Conservation (phyloP, 2,113 vertebrate species). For the Colius striatus region DNA sequence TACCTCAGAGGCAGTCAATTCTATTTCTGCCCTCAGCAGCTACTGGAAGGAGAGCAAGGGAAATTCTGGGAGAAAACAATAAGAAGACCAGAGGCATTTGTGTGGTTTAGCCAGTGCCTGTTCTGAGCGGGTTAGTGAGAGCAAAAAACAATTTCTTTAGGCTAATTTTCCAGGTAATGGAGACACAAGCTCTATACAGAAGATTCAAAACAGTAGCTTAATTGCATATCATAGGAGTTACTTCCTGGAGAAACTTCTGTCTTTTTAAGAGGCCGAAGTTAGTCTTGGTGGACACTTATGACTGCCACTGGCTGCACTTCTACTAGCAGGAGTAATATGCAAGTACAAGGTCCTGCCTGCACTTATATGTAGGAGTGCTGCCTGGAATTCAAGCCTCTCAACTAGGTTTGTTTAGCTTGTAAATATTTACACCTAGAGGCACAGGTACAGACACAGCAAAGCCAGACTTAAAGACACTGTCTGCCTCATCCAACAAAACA, state of each 20-base stretch:
- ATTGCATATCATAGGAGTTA: neutral
- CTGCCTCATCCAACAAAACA: accelerated
- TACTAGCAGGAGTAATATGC: too few relatives aligned
- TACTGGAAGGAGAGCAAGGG: neutral
- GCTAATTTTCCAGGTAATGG: neutral
- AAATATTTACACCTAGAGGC: neutral
- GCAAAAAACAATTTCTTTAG: neutral
- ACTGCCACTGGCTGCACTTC: too few relatives aligned
- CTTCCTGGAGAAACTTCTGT: neutral
- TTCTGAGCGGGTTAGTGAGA: neutral
- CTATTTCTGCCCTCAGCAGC: neutral
- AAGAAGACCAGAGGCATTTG: neutral
- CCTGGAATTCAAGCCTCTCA: neutral
- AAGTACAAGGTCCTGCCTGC: neutral
- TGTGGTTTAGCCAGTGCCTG: neutral
- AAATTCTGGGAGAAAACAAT: neutral
- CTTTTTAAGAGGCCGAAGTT: neutral
- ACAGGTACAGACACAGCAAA: neutral
- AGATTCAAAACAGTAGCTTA: neutral
- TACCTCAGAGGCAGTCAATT: neutral
- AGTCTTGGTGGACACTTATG: neutral
- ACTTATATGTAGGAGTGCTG: too few relatives aligned
- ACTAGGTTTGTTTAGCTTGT: neutral
- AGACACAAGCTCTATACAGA: neutral
- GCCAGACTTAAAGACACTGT: neutral